Evolutionary conservation across 2,888 invertebrate genomes (phyloP).

Genomic region (Lapara coniferarum): DNA sequence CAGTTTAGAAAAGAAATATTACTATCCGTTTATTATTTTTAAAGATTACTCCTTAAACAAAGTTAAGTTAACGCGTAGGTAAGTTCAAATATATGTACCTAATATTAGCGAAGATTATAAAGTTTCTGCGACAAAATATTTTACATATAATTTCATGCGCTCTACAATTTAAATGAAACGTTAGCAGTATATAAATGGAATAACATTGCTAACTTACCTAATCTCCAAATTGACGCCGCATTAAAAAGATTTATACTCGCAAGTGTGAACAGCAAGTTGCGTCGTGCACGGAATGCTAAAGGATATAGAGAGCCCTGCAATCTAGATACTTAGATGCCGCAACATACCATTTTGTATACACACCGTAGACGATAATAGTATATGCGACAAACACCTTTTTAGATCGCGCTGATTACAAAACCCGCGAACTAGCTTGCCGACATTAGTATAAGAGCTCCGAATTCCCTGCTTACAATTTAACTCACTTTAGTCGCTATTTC

Average conservation of each 20-base stretch:
- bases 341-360: slow-evolving; percentile 44
- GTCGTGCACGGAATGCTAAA: slow-evolving; percentile 62
- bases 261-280: slow-evolving; percentile 55
- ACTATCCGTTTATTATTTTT: no score
- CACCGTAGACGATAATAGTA: slow-evolving; percentile 31
- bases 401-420: slow-evolving; percentile 54
- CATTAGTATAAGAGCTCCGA: slow-evolving; percentile 32
- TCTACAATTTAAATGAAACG: not conserved
- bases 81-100: no score
- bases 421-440: slow-evolving; percentile 44
- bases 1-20: no score
- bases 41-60: no score
- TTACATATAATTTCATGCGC: not conserved
- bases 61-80: no score
- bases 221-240: slow-evolving; percentile 27
- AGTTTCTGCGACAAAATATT: not conserved
- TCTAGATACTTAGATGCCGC: slow-evolving; percentile 53
- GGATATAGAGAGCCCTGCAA: slow-evolving; percentile 51
- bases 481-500: slow-evolving; percentile 28
- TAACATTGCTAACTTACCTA: not conserved
- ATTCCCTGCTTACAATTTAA: slow-evolving; percentile 17
- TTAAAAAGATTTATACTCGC: slow-evolving; percentile 43
- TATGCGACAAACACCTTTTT: slow-evolving; percentile 46
- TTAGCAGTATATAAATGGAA: not conserved
- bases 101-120: no score